Base-by-base conservation (phyloP, 2,797 vertebrate genomes). In the Thripadectes ignobilis region DNA sequence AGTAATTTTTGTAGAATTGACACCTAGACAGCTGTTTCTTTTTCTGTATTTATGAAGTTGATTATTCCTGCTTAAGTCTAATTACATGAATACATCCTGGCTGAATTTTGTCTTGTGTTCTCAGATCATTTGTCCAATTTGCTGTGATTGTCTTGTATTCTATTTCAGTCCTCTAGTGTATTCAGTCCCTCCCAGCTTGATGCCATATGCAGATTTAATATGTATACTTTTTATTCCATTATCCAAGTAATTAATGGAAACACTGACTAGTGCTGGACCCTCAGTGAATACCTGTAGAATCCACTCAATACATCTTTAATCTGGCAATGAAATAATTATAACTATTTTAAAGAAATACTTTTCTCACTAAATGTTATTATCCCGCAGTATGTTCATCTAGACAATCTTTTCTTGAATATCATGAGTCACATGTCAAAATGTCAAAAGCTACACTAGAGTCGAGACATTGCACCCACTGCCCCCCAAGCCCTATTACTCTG, bases 121-220 rank as follows among this genome's bases (percentile, higher is more conserved):
- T 93, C 66, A 63, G 77, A 94, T 90, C 18, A 76, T 82, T 94
- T 94, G 86, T 90, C 83, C 94, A 93, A 82, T 93, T 95, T 96
- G 73, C 15, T 93, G 67, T 95, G 83, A 93, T 94, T 93, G 63
- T 93, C 57, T 93, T 2, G 3, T 84, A 55, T 79, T 92, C 80
- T 94, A 17, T 94, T 95, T 95, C 59, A 86, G 80, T 95, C 34
- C 74, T 67, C 45, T 46, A 69, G 83, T 4, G 5, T 79, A 88
- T 85, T 93, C 55, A 79, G 52, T 90, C 80, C 61, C 67, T 89
- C 71, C 82, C 88, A 90, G 83, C 85, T 89, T 85, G 88, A 92
- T 91, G 90, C 71, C 29, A 41, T 90, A 86, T 85, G 83, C 71
- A 89, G 80, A 93, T 95, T 94, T 89, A 93, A 82, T 87, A 88